Conservation (phyloP, 2,797 vertebrate genomes). For the Falco rusticolus region DNA sequence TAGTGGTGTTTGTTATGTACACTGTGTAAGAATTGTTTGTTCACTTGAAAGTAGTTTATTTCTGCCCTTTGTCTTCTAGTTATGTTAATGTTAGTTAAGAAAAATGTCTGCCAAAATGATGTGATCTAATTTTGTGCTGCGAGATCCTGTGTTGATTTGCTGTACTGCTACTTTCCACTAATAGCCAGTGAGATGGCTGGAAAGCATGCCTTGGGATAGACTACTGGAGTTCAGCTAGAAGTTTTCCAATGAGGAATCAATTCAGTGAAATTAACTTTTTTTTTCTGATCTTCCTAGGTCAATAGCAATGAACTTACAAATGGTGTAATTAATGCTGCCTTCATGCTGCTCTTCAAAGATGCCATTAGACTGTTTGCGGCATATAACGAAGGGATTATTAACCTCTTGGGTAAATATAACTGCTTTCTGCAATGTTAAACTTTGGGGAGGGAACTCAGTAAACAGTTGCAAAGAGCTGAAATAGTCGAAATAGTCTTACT, state of each 20-base stretch:
- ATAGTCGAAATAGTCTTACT: background rate
- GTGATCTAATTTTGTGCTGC: background rate
- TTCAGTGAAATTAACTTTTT: constrained; percentile 12
- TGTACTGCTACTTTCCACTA: background rate
- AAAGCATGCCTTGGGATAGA: background rate
- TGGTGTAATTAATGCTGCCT: constrained; percentile 98
- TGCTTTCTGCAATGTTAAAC: background rate
- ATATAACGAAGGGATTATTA: constrained; percentile 99
- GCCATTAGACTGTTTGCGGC: constrained; percentile 98
- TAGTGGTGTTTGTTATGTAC: background rate
- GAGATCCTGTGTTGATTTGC: background rate
- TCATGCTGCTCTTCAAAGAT: constrained; percentile 99
- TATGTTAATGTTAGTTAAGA: background rate
- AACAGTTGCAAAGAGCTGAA: background rate
- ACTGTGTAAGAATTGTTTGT: background rate
- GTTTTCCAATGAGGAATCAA: background rate
- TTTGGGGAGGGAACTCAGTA: background rate
- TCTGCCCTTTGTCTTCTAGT: background rate
- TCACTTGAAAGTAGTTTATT: background rate
- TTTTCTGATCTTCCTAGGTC: constrained; percentile 78
- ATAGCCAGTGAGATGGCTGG: background rate
- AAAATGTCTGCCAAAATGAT: background rate
- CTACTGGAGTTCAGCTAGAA: background rate
- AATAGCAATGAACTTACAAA: constrained; percentile 99
- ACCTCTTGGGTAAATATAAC: constrained; percentile 90